These are phyloP conservation scores for Merluccius polli DNA, from an alignment of 2,797 vertebrate species.

Conservation along the genomic window DNA sequence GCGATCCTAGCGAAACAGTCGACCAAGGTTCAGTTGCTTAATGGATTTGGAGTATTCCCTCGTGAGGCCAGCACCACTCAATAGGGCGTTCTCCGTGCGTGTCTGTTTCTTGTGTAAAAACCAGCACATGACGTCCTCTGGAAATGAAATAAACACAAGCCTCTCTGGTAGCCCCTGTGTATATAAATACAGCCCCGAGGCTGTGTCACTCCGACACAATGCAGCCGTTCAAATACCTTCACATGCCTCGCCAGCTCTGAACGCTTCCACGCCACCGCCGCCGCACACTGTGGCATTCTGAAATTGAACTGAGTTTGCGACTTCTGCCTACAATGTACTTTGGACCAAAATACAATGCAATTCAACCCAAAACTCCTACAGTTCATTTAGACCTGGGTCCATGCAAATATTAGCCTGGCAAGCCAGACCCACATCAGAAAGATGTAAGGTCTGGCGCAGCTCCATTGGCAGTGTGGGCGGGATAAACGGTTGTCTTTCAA, in stretches of 20 bases:
- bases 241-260: not conserved
- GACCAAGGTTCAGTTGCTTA: constrained; percentile 60
- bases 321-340: not conserved
- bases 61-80: constrained; percentile 39
- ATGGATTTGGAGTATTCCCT: constrained; percentile 60
- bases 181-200: not conserved
- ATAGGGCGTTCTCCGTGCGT: constrained; percentile 41
- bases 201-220: not conserved
- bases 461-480: too few relatives aligned
- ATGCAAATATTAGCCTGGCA: too few relatives aligned
- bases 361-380: not conserved
- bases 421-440: too few relatives aligned
- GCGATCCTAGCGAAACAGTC: not conserved
- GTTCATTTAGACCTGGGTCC: not conserved
- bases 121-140: constrained; percentile 5
- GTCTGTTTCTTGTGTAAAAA: not conserved
- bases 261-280: not conserved
- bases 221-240: not conserved
- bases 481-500: too few relatives aligned
- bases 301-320: not conserved
- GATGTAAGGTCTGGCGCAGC: too few relatives aligned
- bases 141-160: constrained; percentile 12
- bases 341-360: not conserved
- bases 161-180: not conserved
- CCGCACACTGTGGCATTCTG: not conserved